phyloP scores from a whole-genome alignment of 2,888 invertebrate species.

The Polydrusus tereticollis region DNA sequence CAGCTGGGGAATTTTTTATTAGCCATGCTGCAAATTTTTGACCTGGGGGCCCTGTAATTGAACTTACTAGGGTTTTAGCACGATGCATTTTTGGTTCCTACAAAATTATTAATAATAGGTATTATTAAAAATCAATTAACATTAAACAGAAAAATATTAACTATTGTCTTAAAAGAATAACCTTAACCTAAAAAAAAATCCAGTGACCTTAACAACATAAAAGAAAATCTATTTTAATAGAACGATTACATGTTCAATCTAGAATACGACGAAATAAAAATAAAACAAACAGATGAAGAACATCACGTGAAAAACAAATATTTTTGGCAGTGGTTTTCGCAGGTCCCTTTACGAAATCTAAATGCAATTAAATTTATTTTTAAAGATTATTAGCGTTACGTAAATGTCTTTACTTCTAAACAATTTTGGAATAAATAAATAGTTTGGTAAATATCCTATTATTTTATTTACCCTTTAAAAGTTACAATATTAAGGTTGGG shows the following conservation, averaged over 20 bases:
- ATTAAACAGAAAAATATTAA: neutral
- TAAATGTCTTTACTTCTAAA: neutral
- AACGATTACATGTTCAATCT: constrained; percentile 2
- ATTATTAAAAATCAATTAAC: neutral
- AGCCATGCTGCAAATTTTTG: constrained; percentile 83
- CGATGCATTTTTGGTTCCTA: constrained; percentile 76
- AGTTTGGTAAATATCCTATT: no score
- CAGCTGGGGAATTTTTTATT: constrained; percentile 71
- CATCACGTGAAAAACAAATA: constrained; percentile 43
- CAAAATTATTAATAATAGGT: neutral
- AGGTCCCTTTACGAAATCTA: constrained; percentile 17
- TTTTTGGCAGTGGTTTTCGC: constrained; percentile 34
- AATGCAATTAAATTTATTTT: constrained; percentile 6
- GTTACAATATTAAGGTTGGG: neutral
- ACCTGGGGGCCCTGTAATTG: constrained; percentile 76
- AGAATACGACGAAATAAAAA: constrained; percentile 4
- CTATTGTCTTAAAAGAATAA: neutral
- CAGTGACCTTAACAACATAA: constrained; percentile 23
- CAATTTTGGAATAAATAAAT: no score
- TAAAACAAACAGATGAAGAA: constrained; percentile 4
- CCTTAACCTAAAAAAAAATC: constrained; percentile 44
- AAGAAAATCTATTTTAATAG: constrained; percentile 20
- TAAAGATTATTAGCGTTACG: neutral
- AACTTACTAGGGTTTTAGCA: constrained; percentile 79
- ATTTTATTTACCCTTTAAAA: neutral